Evolutionary conservation across 2,888 invertebrate genomes (phyloP).

Genomic region (Apodemia hepburni): DNA sequence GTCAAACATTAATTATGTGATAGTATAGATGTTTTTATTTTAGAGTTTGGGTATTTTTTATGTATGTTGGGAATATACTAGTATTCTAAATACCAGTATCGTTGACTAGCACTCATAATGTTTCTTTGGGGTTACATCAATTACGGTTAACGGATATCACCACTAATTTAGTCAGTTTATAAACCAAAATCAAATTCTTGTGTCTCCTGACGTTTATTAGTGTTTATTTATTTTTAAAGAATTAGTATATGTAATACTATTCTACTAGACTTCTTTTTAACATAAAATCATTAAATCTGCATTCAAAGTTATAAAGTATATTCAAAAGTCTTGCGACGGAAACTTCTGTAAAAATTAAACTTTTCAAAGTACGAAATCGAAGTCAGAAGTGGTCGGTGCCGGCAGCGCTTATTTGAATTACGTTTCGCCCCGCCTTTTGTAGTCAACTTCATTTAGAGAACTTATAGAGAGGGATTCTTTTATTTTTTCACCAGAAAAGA

Average conservation of each 20-base stretch:
- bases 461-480: slow-evolving; percentile 64
- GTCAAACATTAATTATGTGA: no score
- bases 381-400: slow-evolving; percentile 57
- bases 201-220: neutral
- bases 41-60: no score
- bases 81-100: no score
- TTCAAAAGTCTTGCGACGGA: slow-evolving; percentile 54
- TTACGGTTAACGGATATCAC: no score
- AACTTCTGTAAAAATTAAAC: slow-evolving; percentile 73
- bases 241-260: neutral
- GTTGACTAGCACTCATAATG: no score
- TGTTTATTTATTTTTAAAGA: neutral
- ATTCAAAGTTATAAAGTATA: slow-evolving; percentile 52
- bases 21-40: no score
- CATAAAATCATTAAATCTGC: slow-evolving; percentile 37
- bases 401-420: slow-evolving; percentile 71
- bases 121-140: no score
- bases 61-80: no score
- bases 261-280: slow-evolving; percentile 10
- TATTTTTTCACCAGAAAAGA: slow-evolving; percentile 61
- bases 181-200: neutral
- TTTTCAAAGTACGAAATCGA: slow-evolving; percentile 69
- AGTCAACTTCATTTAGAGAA: slow-evolving; percentile 77
- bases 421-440: slow-evolving; percentile 71
- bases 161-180: no score